These are phyloP conservation scores for Porphyrio hochstetteri DNA, from an alignment of 2,113 vertebrate species.

Conservation along the genomic window DNA sequence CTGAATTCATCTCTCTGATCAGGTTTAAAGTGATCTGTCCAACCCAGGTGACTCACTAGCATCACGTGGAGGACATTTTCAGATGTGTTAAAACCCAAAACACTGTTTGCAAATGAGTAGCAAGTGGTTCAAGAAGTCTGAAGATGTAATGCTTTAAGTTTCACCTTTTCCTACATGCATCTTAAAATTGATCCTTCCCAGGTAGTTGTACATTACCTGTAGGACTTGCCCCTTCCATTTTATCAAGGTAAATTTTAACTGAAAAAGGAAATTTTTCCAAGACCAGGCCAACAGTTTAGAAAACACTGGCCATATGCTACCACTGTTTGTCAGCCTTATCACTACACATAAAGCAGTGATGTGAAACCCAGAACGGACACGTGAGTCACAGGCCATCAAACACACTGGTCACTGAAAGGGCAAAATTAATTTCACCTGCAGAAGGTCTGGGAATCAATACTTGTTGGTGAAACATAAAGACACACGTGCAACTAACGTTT, in stretches of 20 bases:
- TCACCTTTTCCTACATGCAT: neutral
- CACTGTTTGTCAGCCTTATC: neutral
- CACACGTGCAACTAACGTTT: rapidly evolving
- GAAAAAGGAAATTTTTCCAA: neutral
- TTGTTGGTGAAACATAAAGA: neutral
- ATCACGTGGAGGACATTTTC: neutral
- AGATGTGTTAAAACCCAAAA: neutral
- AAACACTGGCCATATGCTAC: neutral
- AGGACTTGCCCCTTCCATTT: neutral
- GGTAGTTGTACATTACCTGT: neutral
- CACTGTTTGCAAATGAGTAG: neutral
- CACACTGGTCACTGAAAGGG: neutral
- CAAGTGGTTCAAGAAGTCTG: neutral
- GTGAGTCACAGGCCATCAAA: neutral
- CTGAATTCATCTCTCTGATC: neutral
- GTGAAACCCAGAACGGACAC: neutral
- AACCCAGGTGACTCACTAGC: neutral
- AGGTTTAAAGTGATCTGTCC: neutral
- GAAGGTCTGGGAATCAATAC: neutral
- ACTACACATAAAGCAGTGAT: neutral
- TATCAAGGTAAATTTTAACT: neutral
- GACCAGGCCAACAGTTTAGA: neutral
- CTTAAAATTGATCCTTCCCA: neutral
- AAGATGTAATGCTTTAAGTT: neutral
- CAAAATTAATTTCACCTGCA: neutral